A percentile compares a stretch with the other conserved stretches of the same genome.
These are phyloP conservation scores for Halyomorpha halys DNA, from an alignment of 1,140 invertebrate genomes.

Conservation along the genomic window DNA sequence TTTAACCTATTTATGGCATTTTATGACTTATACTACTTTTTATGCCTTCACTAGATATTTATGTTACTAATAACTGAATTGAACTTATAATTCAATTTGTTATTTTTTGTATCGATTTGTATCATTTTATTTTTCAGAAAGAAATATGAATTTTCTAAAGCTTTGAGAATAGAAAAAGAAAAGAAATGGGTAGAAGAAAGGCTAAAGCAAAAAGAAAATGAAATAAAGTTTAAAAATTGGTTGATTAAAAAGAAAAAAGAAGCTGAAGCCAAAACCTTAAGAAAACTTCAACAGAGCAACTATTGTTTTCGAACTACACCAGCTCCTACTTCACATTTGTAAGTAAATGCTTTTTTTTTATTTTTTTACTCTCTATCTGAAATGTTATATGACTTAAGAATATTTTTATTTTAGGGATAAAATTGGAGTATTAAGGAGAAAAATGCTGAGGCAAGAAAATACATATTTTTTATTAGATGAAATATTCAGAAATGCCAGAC, in stretches of 20 bases:
- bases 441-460: conserved; percentile 23
- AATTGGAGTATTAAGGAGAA: conserved; percentile 27
- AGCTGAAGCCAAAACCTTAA: conserved; percentile 24
- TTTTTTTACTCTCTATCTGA: neutral
- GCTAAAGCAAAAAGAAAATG: conserved; percentile 28
- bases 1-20: too few relatives aligned
- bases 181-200: conserved; percentile 27
- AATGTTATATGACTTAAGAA: too few relatives aligned
- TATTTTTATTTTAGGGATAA: conserved; percentile 24
- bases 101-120: too few relatives aligned
- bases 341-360: conserved; percentile 9
- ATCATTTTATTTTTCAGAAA: conserved; percentile 20
- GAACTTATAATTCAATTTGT: too few relatives aligned
- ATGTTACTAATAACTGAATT: too few relatives aligned
- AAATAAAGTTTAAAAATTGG: conserved; percentile 30
- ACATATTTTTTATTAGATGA: conserved; percentile 26
- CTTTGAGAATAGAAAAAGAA: conserved; percentile 15
- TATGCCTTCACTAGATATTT: too few relatives aligned
- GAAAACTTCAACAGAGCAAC: conserved; percentile 22
- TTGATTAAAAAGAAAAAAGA: conserved; percentile 29
- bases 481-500: conserved; percentile 25
- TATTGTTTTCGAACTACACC: conserved; percentile 24
- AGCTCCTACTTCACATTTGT: conserved; percentile 28
- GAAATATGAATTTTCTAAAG: conserved; percentile 23
- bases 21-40: too few relatives aligned